Evolutionary conservation across 2,113 vertebrate genomes (phyloP), one percentile per base, ranked within the genome.

Genomic region (Muscicapa adusta): DNA sequence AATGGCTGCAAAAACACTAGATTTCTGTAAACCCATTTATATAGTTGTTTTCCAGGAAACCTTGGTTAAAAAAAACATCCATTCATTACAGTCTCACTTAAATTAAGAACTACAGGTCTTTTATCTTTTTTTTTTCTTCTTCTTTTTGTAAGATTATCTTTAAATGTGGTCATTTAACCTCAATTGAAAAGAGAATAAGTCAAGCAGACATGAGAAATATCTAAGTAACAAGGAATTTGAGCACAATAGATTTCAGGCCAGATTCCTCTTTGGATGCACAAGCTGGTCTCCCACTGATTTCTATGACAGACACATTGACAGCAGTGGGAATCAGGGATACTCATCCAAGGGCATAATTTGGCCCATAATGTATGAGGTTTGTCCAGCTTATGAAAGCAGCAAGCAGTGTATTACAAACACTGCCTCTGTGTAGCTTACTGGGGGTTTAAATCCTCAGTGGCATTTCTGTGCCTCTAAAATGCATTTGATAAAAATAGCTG

Each of bases 321-420:
- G 91, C 96, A 91, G 85, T 95, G 75, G 91, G 94, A 93, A 85
- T 93, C 94, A 91, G 60, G 56, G 51, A 7, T 56, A 80, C 38
- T 85, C 90, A 97, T 95, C 85, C 95, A 96, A 96, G 89, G 91
- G 88, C 93, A 94, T 95, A 85, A 96, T 95, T 95, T 96, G 96
- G 94, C 88, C 96, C 82, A 90, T 71, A 84, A 85, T 25, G 23
- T 77, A 70, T 50, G 75, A 94, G 72, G 51, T 90, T 94, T 85
- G 91, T 95, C 93, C 95, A 93, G 94, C 56, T 88, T 80, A 68
- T 74, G 88, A 93, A 86, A 94, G 89, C 93, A 94, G 91, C 75
- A 94, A 94, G 75, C 67, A 90, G 72, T 43, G 57, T 88, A 60
- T 70, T 74, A 86, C 85, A 88, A 94, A 89, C 81, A 43, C 88